These are phyloP conservation scores for Python bivittatus DNA, from an alignment of 2,113 vertebrate species.

Conservation along the genomic window DNA sequence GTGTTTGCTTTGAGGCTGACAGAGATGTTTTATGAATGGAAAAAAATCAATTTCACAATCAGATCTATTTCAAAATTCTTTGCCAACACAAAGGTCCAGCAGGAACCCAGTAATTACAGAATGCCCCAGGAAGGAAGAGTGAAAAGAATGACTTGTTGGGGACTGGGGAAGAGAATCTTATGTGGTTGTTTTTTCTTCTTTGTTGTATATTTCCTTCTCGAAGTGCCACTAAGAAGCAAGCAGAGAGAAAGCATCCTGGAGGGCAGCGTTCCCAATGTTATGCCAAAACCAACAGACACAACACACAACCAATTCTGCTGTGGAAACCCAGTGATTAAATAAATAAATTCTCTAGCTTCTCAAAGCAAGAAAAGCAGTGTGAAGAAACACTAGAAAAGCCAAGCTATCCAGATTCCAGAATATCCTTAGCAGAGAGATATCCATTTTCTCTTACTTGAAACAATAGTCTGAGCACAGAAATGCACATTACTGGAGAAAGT, in stretches of 20 bases:
- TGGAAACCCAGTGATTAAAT: background rate
- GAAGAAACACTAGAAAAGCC: background rate
- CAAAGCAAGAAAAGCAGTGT: background rate
- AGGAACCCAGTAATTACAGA: background rate
- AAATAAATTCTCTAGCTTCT: background rate
- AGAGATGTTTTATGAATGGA: fast-evolving
- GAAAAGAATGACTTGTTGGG: too few relatives aligned
- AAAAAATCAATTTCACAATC: slow-evolving; percentile 45
- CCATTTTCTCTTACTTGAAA: background rate
- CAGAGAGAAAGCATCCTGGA: background rate
- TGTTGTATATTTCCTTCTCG: slow-evolving; percentile 41
- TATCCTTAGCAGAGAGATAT: background rate
- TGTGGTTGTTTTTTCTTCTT: slow-evolving; percentile 8
- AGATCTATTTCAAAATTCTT: background rate
- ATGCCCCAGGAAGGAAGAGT: background rate
- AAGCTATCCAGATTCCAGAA: background rate
- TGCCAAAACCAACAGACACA: slow-evolving; percentile 4
- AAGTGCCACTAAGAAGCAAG: fast-evolving
- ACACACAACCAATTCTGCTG: background rate
- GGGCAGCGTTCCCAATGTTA: background rate
- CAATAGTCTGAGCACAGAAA: too few relatives aligned
- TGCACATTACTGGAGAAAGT: background rate
- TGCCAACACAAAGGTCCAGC: background rate
- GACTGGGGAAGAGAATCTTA: background rate
- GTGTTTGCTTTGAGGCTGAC: background rate